These are phyloP conservation scores for Petroica traversi DNA, from an alignment of 2,113 vertebrate genomes.

Conservation along the genomic window DNA sequence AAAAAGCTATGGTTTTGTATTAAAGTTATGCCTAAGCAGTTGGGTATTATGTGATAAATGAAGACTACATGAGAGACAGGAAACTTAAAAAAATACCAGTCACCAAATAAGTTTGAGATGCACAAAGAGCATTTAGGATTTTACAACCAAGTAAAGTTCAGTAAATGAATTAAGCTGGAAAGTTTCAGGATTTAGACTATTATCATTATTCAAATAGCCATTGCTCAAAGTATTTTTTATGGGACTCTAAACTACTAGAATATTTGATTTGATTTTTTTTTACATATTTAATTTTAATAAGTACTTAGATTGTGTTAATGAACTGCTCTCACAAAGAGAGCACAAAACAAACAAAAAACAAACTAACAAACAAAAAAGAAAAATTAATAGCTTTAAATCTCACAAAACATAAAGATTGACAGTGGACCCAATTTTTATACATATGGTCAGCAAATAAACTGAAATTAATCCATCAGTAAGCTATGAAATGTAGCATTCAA, in stretches of 20 bases:
- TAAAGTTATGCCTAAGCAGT: background rate
- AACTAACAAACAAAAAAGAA: background rate
- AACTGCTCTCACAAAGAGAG: background rate
- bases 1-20: background rate
- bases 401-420: background rate
- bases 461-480: background rate
- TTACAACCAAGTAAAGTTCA: background rate
- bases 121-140: background rate
- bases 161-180: background rate
- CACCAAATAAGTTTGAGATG: background rate
- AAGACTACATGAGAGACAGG: background rate
- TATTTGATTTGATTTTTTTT: accelerated
- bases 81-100: background rate
- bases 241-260: background rate
- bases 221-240: background rate
- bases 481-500: background rate
- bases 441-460: background rate
- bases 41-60: background rate
- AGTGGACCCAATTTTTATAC: accelerated
- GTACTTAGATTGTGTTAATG: background rate
- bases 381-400: background rate
- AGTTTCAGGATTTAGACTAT: background rate
- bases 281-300: background rate
- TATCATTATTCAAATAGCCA: background rate
- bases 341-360: too few relatives aligned